Conservation (phyloP, 2,113 vertebrate species). For the Oryzias melastigma region DNA sequence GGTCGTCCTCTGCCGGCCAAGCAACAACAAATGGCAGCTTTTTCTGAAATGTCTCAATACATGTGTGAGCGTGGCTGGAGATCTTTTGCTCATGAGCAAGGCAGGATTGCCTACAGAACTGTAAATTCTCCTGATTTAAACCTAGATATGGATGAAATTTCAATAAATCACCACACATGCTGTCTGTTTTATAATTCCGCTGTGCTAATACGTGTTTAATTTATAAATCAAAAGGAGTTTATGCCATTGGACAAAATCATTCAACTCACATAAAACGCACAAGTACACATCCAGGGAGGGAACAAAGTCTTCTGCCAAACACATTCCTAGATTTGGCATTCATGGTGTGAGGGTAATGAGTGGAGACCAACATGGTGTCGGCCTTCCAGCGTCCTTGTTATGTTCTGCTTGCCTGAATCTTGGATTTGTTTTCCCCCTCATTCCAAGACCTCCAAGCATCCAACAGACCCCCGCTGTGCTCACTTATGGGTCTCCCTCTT, state of each 20-base stretch:
- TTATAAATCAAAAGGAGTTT: slow-evolving; percentile 14
- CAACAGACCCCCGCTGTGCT: slow-evolving; percentile 55
- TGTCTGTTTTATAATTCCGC: slow-evolving; percentile 17
- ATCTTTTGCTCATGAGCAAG: slow-evolving; percentile 33
- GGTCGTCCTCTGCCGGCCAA: slow-evolving; percentile 47
- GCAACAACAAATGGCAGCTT: slow-evolving; percentile 63
- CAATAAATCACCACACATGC: slow-evolving; percentile 25
- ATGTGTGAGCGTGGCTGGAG: slow-evolving; percentile 31
- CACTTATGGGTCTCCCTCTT: slow-evolving; percentile 49
- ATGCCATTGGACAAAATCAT: slow-evolving; percentile 10
- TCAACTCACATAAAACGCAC: slow-evolving; percentile 16
- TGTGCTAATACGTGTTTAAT: slow-evolving; percentile 53
- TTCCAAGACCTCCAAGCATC: slow-evolving; percentile 29
- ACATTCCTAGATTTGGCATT: slow-evolving; percentile 53
- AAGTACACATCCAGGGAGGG: slow-evolving; percentile 32
- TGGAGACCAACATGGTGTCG: slow-evolving; percentile 60
- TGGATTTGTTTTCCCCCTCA: slow-evolving; percentile 15
- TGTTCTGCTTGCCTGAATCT: slow-evolving; percentile 39
- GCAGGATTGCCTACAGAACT: slow-evolving; percentile 26
- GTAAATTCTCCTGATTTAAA: slow-evolving; percentile 38
- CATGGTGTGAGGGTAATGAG: slow-evolving; percentile 63
- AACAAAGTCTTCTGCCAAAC: slow-evolving; percentile 54
- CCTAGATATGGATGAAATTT: slow-evolving; percentile 23
- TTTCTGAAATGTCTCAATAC: slow-evolving; percentile 41
- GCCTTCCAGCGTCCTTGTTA: slow-evolving; percentile 30